Conservation (phyloP, 2,888 invertebrate genomes). For the Papilio gigon region DNA sequence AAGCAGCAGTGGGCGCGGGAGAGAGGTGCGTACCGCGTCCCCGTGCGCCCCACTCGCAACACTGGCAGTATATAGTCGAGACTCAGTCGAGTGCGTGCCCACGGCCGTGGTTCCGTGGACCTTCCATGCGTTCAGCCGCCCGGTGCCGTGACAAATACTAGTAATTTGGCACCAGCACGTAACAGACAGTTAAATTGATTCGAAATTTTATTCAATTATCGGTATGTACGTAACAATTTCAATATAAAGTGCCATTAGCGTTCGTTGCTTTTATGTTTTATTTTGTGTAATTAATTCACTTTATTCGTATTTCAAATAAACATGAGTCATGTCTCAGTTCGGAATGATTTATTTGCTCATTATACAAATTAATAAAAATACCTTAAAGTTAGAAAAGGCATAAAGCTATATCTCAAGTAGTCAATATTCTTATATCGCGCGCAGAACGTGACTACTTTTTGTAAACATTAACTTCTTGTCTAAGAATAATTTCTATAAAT, state of each 20-base stretch:
- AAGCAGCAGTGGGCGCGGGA: constrained; percentile 96
- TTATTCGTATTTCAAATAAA: neutral
- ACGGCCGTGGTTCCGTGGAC: constrained; percentile 14
- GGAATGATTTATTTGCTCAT: neutral
- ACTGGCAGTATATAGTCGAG: constrained; percentile 18
- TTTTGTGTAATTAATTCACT: neutral
- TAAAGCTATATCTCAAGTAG: constrained; percentile 3
- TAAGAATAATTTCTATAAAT: constrained; percentile 1
- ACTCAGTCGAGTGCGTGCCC: constrained; percentile 16
- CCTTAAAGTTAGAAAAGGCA: constrained; percentile 25
- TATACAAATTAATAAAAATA: constrained; percentile 12
- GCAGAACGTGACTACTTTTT: constrained; percentile 28
- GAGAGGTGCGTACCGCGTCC: constrained; percentile 85
- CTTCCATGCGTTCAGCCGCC: constrained; percentile 16
- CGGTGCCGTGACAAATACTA: constrained; percentile 20
- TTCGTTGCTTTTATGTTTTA: neutral
- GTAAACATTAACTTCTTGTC: constrained; percentile 22
- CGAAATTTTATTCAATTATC: constrained; percentile 26
- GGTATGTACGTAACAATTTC: constrained; percentile 36
- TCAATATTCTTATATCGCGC: constrained; percentile 23
- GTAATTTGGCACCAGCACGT: constrained; percentile 43
- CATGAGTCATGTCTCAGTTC: neutral
- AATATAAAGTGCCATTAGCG: neutral
- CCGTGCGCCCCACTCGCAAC: constrained; percentile 9
- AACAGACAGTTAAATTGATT: constrained; percentile 40